A percentile compares a stretch with the other conserved stretches of the same genome.
These are phyloP conservation scores for Arge pagana DNA, from an alignment of 2,888 invertebrate species.

Conservation along the genomic window DNA sequence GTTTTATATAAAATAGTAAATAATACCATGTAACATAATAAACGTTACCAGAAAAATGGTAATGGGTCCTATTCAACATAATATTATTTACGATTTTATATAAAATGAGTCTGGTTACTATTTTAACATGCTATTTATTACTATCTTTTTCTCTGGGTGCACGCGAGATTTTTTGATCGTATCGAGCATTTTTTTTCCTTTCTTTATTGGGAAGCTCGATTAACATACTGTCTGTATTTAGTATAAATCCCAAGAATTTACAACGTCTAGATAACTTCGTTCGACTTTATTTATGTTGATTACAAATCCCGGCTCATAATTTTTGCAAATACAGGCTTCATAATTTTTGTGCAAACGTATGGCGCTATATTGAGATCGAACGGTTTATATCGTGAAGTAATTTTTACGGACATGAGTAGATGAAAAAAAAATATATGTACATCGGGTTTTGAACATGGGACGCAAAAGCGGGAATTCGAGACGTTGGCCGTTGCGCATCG, in stretches of 20 bases:
- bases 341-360: slow-evolving; percentile 35
- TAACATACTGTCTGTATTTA: slow-evolving; percentile 10
- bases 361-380: slow-evolving; percentile 35
- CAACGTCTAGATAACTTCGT: slow-evolving; percentile 10
- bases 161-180: slow-evolving; percentile 26
- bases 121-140: too few species aligned
- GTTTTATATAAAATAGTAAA: too few species aligned
- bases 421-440: too few species aligned
- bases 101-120: too few species aligned
- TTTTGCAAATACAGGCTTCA: slow-evolving; percentile 29
- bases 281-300: slow-evolving; percentile 27
- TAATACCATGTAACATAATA: too few species aligned
- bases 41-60: too few species aligned
- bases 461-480: too few species aligned
- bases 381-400: too few species aligned
- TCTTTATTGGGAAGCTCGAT: slow-evolving; percentile 20
- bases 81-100: too few species aligned
- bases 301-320: slow-evolving; percentile 29
- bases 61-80: too few species aligned
- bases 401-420: too few species aligned
- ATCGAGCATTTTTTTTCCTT: slow-evolving; percentile 6
- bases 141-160: slow-evolving; percentile 29
- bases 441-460: background rate
- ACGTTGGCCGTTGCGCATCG: background rate
- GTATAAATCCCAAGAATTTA: slow-evolving; percentile 20